Conservation (phyloP, 2,797 vertebrate species). For the Alosa sapidissima region DNA sequence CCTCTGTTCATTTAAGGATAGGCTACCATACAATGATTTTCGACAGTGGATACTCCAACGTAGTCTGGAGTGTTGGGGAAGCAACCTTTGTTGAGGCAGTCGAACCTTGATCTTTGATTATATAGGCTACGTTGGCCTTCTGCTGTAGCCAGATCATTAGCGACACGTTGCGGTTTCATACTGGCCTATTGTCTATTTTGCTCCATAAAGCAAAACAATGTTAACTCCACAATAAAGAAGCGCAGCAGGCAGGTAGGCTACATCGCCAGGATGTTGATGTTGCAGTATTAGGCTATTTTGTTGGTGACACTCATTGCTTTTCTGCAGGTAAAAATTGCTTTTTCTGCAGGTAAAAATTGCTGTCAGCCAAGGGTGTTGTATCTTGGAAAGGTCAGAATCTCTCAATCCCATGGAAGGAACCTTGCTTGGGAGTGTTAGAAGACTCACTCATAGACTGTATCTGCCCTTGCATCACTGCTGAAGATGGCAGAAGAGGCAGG, state of each 20-base stretch:
- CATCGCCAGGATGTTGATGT: no score
- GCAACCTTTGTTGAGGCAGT: neutral
- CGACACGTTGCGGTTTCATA: neutral
- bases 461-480: neutral
- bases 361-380: neutral
- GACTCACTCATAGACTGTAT: neutral
- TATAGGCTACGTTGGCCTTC: neutral
- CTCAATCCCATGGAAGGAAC: neutral
- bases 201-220: neutral
- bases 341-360: neutral
- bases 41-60: neutral
- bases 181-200: neutral
- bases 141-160: neutral
- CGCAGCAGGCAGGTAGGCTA: neutral
- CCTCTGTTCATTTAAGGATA: neutral
- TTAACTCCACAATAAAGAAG: neutral
- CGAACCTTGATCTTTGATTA: constrained; percentile 17
- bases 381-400: constrained; percentile 1
- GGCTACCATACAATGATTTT: neutral
- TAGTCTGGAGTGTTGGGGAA: neutral
- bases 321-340: neutral
- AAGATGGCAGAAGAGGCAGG: neutral
- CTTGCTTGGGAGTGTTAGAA: neutral
- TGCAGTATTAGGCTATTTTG: no score
- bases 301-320: neutral